phyloP scores from a whole-genome alignment of 2,888 invertebrate species.

The Hirtodrosophila cameraria region DNA sequence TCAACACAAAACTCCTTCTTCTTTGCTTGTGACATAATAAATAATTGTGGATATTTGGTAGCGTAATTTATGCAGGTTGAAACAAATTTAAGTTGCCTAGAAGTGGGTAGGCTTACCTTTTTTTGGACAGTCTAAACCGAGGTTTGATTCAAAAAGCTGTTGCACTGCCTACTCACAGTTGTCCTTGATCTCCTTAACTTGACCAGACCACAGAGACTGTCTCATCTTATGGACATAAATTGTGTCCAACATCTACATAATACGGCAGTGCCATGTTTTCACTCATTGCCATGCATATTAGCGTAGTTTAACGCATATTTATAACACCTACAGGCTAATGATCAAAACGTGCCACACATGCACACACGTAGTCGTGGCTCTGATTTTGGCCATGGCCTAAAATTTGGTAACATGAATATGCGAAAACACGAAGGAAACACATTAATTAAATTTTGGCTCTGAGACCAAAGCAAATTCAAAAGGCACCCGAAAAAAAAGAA shows the following conservation, averaged over 20 bases:
- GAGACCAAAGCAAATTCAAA: slow-evolving; percentile 50
- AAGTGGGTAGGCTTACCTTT: background rate
- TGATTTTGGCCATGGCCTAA: slow-evolving; percentile 36
- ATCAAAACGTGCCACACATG: slow-evolving; percentile 71
- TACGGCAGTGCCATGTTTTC: slow-evolving; percentile 8
- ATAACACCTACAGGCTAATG: slow-evolving; percentile 74
- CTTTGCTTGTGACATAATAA: slow-evolving; percentile 55
- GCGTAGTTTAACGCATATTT: slow-evolving; percentile 71
- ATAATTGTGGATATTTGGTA: slow-evolving; percentile 55
- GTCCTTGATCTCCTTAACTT: slow-evolving; percentile 42
- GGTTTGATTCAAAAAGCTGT: slow-evolving; percentile 2
- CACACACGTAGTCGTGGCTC: slow-evolving; percentile 28
- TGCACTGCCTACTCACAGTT: background rate
- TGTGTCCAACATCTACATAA: slow-evolving; percentile 58
- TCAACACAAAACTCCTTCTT: slow-evolving; percentile 54
- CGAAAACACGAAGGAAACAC: slow-evolving; percentile 78
- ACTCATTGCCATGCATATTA: slow-evolving; percentile 51
- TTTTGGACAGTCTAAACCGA: background rate
- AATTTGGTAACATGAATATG: slow-evolving; percentile 72
- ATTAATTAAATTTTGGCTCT: slow-evolving; percentile 72
- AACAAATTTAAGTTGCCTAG: slow-evolving; percentile 13
- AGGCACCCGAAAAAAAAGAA: slow-evolving; percentile 45
- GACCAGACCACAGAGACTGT: slow-evolving; percentile 26
- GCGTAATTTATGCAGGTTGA: slow-evolving; percentile 64
- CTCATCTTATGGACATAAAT: slow-evolving; percentile 54